A percentile compares a stretch with the other conserved stretches of the same genome.
These are phyloP conservation scores for Drosophila paramelanica DNA, from an alignment of 2,888 invertebrate genomes.

Conservation along the genomic window DNA sequence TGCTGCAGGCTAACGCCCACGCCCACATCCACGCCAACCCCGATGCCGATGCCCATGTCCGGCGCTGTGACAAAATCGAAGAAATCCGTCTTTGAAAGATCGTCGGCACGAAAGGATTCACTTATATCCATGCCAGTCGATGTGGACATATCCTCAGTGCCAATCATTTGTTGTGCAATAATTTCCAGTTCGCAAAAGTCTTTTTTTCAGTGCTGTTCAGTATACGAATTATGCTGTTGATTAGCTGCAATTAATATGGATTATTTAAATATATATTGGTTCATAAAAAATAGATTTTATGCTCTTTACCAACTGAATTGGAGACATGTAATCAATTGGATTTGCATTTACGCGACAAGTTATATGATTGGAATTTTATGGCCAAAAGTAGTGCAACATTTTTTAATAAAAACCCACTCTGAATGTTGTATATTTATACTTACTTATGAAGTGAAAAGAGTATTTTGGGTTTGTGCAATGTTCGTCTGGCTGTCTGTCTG, in stretches of 20 bases:
- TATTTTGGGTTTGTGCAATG: too few relatives aligned
- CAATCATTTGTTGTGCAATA: constrained; percentile 82
- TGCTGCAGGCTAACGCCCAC: constrained; percentile 83
- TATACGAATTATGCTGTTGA: background rate
- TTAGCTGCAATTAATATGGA: constrained; percentile 8
- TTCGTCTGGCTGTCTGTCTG: too few relatives aligned
- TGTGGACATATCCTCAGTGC: constrained; percentile 85
- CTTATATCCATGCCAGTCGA: constrained; percentile 91
- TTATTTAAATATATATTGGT: background rate
- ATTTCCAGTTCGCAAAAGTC: constrained; percentile 62
- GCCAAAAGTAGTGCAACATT: background rate
- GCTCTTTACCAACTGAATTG: background rate
- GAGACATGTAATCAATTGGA: background rate
- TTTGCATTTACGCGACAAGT: background rate
- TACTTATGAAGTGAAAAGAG: too few relatives aligned
- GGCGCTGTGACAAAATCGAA: constrained; percentile 95
- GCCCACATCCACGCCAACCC: constrained; percentile 84
- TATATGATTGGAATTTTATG: constrained; percentile 9
- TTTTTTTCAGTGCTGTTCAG: constrained; percentile 4
- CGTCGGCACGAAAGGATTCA: constrained; percentile 91
- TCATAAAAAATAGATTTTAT: background rate
- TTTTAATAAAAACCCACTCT: constrained; percentile 8
- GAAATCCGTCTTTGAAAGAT: constrained; percentile 94
- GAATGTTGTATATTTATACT: constrained; percentile 6
- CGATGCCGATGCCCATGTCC: constrained; percentile 87